These are phyloP conservation scores for Tinamus guttatus DNA, from an alignment of 2,113 vertebrate genomes.

Conservation along the genomic window DNA sequence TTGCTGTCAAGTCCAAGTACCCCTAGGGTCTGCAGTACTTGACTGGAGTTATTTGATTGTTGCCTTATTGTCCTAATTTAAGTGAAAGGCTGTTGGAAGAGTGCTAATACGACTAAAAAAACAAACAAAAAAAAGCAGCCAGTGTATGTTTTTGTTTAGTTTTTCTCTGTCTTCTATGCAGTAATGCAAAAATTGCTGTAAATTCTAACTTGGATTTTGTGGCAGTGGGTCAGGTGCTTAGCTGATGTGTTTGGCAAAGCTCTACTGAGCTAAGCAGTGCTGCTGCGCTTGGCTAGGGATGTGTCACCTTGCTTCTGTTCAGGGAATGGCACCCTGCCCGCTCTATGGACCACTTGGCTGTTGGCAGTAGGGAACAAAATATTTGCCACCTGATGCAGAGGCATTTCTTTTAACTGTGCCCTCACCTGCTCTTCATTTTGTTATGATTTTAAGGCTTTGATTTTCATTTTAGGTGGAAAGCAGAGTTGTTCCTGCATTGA, in stretches of 20 bases:
- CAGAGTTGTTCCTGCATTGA: neutral
- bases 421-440: neutral
- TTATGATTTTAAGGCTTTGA: neutral
- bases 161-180: neutral
- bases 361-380: neutral
- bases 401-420: neutral
- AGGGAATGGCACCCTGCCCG: neutral
- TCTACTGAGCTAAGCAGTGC: neutral
- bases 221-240: constrained; percentile 33
- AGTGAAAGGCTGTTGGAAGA: constrained; percentile 36
- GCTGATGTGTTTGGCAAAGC: constrained; percentile 18
- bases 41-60: constrained; percentile 14
- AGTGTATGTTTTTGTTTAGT: too few relatives aligned
- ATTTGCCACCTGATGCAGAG: neutral
- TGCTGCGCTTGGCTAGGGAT: neutral
- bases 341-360: neutral
- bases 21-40: constrained; percentile 28
- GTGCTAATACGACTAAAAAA: too few relatives aligned
- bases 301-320: neutral
- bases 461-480: neutral
- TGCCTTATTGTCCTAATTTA: constrained; percentile 46
- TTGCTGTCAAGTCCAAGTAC: constrained; percentile 13
- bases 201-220: constrained; percentile 11
- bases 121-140: too few relatives aligned
- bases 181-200: constrained; percentile 24